These are phyloP conservation scores for Cydia pomonella DNA, from an alignment of 1,140 invertebrate species.

Conservation along the genomic window DNA sequence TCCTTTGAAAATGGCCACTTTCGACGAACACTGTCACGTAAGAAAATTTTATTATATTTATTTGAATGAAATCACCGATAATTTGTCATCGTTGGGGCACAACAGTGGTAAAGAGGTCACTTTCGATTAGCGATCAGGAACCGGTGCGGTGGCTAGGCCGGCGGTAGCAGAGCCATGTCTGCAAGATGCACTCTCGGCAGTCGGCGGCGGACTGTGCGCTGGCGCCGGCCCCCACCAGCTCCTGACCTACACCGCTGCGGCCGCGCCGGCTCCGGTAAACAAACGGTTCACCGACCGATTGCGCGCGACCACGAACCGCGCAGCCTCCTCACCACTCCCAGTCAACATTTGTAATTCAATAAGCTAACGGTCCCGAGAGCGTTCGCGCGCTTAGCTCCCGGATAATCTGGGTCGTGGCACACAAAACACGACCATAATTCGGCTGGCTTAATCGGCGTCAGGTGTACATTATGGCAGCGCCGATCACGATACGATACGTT, in stretches of 20 bases:
- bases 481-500: conserved; percentile 5
- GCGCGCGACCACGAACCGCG: conserved; percentile 48
- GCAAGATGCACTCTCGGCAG: conserved; percentile 60
- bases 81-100: conserved; percentile 61
- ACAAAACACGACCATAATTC: conserved; percentile 49
- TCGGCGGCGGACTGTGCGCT: conserved; percentile 59
- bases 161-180: conserved; percentile 57
- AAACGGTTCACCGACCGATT: conserved; percentile 78
- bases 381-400: conserved; percentile 56
- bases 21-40: conserved; percentile 55
- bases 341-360: conserved; percentile 70
- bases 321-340: conserved; percentile 48
- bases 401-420: conserved; percentile 59
- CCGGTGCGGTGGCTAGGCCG: conserved; percentile 45
- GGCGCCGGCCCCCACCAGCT: conserved; percentile 55
- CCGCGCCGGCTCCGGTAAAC: conserved; percentile 69
- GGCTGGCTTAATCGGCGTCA: conserved; percentile 41
- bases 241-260: conserved; percentile 68
- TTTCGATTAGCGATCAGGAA: conserved; percentile 51
- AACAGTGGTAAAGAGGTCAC: conserved; percentile 57
- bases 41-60: conserved; percentile 37
- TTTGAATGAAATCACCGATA: conserved; percentile 46
- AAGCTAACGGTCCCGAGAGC: conserved; percentile 67
- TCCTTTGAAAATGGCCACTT: conserved; percentile 61
- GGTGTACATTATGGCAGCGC: conserved; percentile 38